phyloP scores from a whole-genome alignment of 2,113 vertebrate genomes.

The Centropristis striata region DNA sequence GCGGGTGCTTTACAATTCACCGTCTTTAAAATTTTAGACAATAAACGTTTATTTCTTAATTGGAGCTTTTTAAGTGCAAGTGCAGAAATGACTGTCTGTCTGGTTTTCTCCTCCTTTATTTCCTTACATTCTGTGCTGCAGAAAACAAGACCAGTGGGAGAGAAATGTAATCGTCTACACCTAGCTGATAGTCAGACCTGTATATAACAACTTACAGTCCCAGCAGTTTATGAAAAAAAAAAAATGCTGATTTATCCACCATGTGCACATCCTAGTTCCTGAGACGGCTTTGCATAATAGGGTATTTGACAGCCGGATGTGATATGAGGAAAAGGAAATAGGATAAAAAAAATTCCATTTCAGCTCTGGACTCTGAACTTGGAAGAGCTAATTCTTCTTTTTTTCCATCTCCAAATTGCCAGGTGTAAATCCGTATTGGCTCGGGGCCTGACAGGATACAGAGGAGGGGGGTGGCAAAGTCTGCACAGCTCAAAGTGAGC shows the following conservation, averaged over 20 bases:
- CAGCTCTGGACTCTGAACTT: slow-evolving; percentile 71
- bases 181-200: slow-evolving; percentile 69
- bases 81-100: slow-evolving; percentile 22
- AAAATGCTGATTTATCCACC: slow-evolving; percentile 74
- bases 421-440: slow-evolving; percentile 80
- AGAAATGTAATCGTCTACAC: slow-evolving; percentile 63
- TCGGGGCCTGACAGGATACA: slow-evolving; percentile 63
- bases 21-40: slow-evolving; percentile 42
- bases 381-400: slow-evolving; percentile 76
- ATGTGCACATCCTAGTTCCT: slow-evolving; percentile 68
- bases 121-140: slow-evolving; percentile 35
- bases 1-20: slow-evolving; percentile 24
- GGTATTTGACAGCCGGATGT: slow-evolving; percentile 74
- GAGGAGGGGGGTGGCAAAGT: slow-evolving; percentile 23
- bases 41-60: slow-evolving; percentile 34
- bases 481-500: slow-evolving; percentile 64
- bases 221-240: slow-evolving; percentile 47
- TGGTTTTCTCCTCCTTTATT: slow-evolving; percentile 50
- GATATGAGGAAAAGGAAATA: slow-evolving; percentile 74
- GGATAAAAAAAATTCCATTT: slow-evolving; percentile 71
- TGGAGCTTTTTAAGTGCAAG: slow-evolving; percentile 17
- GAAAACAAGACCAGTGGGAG: slow-evolving; percentile 71
- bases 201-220: slow-evolving; percentile 64
- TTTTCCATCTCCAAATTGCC: slow-evolving; percentile 76
- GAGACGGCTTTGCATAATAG: slow-evolving; percentile 80